Conservation (phyloP, 2,113 vertebrate species). For the Pomatostomus ruficeps region DNA sequence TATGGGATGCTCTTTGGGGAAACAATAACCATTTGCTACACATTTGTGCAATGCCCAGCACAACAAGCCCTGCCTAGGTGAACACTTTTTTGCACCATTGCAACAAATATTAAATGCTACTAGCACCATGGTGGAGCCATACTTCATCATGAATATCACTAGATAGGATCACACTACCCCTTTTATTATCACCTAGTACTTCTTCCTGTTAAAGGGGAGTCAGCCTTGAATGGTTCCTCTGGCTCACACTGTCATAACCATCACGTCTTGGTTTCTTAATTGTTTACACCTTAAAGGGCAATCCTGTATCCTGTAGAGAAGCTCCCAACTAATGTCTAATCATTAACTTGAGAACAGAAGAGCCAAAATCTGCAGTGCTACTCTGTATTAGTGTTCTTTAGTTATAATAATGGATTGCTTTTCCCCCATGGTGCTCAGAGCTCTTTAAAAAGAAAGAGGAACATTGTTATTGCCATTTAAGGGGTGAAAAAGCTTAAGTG, state of each 20-base stretch:
- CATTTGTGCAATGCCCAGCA: neutral
- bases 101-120: neutral
- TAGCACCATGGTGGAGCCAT: neutral
- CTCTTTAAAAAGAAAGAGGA: neutral
- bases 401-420: neutral
- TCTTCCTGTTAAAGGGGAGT: neutral
- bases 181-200: neutral
- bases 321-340: neutral
- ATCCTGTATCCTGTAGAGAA: neutral
- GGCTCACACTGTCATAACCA: neutral
- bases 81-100: neutral
- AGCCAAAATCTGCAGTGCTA: neutral
- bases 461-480: neutral
- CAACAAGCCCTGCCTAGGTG: neutral
- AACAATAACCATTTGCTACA: neutral
- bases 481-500: neutral
- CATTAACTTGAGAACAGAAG: neutral
- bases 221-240: neutral
- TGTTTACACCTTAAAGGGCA: neutral
- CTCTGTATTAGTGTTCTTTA: neutral
- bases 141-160: neutral
- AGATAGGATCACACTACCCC: neutral
- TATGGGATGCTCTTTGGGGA: rapidly evolving
- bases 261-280: neutral
- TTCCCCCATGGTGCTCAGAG: neutral